Base-by-base conservation (phyloP, 2,797 vertebrate species). In the Sebastes vulpes region DNA sequence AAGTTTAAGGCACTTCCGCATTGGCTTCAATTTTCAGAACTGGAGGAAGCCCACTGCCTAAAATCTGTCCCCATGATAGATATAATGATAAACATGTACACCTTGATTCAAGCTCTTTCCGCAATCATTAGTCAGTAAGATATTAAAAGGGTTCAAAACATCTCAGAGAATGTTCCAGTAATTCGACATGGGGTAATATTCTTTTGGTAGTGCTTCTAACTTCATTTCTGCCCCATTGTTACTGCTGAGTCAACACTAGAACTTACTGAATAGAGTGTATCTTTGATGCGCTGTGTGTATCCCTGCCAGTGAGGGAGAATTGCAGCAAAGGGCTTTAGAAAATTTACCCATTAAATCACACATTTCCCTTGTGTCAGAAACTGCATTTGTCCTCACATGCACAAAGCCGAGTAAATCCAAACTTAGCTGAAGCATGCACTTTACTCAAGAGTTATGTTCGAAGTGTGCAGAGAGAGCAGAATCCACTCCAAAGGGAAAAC, bases 401-500 rank as follows among this genome's bases (percentile, higher is more conserved):
- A 72, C 79, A 85, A 83, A 85, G 64, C 65, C 0, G 16, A 65
- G 79, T 72, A 86, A 92, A 90, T 88, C 83, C 77, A 81, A 79
- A 82, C 81, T 86, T 58, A 71, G 81, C 91, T 93, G 86, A 92
- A 82, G 76, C 63, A 28, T 35, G 80, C 90, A 90, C 82, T 87
- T 92, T 82, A 46, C 57, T 82, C 28, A 21, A 74, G 77, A 81
- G 61, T 46, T 63, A 6, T 60, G 72, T 26, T 83, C 4, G 64
- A 84, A 84, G 79, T 85, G 67, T 86, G 83, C 83, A 3, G 75
- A 68, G 56, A 65, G 70, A 67, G 78, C 81, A 68, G 46, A 80
- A 80, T 83, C 72, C 59, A 28, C 52, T 80, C 53, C 31, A 29
- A 64, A 65, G 21, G 59, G 38, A 59, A 80, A 75, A 80, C 52